Conservation (phyloP, 2,888 invertebrate genomes). For the Eulithis prunata region DNA sequence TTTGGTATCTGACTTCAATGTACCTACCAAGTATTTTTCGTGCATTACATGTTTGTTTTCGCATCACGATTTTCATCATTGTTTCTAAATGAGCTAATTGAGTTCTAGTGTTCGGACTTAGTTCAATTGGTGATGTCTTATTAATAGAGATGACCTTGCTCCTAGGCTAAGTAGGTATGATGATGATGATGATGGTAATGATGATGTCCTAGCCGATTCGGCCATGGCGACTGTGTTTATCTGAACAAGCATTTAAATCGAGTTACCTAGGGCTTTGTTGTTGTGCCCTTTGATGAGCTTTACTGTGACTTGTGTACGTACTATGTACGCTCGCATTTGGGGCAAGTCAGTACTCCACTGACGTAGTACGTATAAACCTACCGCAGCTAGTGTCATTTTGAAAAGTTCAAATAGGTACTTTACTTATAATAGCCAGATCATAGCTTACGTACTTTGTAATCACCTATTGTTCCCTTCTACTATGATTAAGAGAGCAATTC, state of each 20-base stretch:
- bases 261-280: no score
- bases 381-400: neutral
- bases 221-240: no score
- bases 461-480: slow-evolving; percentile 19
- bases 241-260: no score
- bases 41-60: neutral
- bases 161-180: neutral
- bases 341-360: no score
- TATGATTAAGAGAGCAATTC: neutral
- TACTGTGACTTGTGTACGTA: no score
- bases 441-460: slow-evolving; percentile 7
- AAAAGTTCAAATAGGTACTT: neutral
- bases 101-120: slow-evolving; percentile 10
- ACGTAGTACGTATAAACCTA: neutral
- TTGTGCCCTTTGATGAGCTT: no score
- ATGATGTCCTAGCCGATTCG: no score
- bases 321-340: no score
- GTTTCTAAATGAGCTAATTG: slow-evolving; percentile 14
- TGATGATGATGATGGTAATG: no score
- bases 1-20: no score
- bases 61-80: slow-evolving; percentile 1
- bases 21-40: no score
- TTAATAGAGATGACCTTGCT: slow-evolving; percentile 16
- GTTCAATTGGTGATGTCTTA: slow-evolving; percentile 16
- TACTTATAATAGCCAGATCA: neutral